Base-by-base conservation (phyloP, 2,888 invertebrate species). In the Macrosoma leucophasiata region DNA sequence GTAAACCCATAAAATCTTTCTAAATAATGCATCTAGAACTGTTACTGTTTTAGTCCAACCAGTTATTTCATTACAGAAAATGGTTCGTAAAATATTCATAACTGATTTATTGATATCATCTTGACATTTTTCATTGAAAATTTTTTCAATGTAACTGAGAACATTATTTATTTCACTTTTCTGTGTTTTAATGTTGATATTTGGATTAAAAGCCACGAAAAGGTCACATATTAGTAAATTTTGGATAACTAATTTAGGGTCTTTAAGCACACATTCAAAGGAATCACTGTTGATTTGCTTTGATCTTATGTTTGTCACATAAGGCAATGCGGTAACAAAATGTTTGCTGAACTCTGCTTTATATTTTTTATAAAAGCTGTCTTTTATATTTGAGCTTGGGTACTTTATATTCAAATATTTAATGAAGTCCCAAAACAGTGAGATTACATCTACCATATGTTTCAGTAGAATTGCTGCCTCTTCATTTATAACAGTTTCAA, bases 391-490 rank as follows among this genome's bases (percentile, higher is more conserved):
- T 0, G 71, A 65, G 38, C 52, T 74, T 33, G 71, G 68, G 36
- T 60, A 66, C 41, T 62, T 74, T 8, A 51, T 56, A 40, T 71
- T 62, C 26, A 69, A 63, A 52, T 75, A 58, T 26, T 65, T 53
- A 7, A 79, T 51, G 29, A 79, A 57, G 6, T 78, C 74, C 76
- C 87, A 88, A n/a, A 92, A 62, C 28, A 88, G 72, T 31, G 85
- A 77, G 29, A 91, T 81, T 2, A 91, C 89, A 46, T 87, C 84
- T 24, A 91, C 70, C 14, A 89, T 84, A 41, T 87, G 87, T 56
- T 87, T 88, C 5, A 94, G 67, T 17, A 92, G 79, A 18, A 79
- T 63, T 2, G 89, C 86, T 11, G 89, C 88, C 68, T 93, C 93
- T 41, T 84, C 82, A 41, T 71, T 85, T 10, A 92, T 71, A 18